Base-by-base conservation (phyloP, 2,113 vertebrate species). In the Rutilus rutilus region DNA sequence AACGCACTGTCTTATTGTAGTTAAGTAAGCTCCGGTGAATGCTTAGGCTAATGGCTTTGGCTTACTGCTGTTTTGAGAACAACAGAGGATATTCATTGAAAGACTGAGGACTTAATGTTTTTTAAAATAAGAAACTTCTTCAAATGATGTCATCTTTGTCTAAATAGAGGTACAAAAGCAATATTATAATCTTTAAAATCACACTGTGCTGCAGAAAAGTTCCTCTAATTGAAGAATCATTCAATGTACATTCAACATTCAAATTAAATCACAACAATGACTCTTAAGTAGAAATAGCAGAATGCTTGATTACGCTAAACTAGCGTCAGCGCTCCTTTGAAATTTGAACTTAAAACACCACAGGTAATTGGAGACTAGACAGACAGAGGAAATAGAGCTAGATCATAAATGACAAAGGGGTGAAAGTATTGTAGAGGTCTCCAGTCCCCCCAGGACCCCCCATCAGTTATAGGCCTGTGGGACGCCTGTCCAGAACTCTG, bases 401-500 rank as follows among this genome's bases (percentile, higher is more conserved):
- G 65, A 59, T 60, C 2, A 87, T 30, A 47, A 47, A 73, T 82
- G 79, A 82, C 79, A 82, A 82, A 5, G 62, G 19, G 27, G 39
- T 59, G 74, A 64, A n/a, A 59, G 54, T 81, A 67, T 54, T 77
- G 82, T 59, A 86, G 42, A 62, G 60, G 45, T 83, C 83, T 78
- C 62, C 33, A 65, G 75, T 89, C 45, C 79, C 27, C 19, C 33
- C 17, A 25, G 62, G 84, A 84, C 27, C 73, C 82, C 88, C 79
- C 85, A 86, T 88, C 78, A 65, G 27, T 89, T 91, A 88, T 47
- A 71, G 78, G 85, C 86, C 89, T 88, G 87, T 86, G 87, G 86
- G 71, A 78, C 64, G 78, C 62, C 60, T n/a, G 69, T 62, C 86
- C 50, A 80, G 74, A 82, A 4, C 75, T 33, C 59, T 19, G 75